phyloP scores from a whole-genome alignment of 2,113 vertebrate genomes.

The Isurus oxyrinchus region DNA sequence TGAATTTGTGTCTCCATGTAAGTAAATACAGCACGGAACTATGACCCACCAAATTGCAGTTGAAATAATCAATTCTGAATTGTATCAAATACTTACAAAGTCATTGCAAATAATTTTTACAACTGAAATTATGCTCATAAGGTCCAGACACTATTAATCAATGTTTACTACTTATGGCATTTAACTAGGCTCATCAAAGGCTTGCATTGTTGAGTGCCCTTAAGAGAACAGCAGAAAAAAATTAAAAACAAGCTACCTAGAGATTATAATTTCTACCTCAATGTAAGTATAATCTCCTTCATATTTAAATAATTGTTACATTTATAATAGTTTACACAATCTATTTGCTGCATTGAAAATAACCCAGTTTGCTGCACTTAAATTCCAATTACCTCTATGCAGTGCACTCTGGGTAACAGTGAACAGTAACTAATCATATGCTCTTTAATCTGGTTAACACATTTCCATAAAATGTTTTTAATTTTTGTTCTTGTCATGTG shows the following conservation, averaged over 20 bases:
- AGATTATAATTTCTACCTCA: background rate
- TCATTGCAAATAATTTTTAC: background rate
- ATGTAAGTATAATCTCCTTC: background rate
- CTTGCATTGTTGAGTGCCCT: background rate
- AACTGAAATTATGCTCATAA: background rate
- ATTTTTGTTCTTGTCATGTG: background rate
- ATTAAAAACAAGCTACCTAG: background rate
- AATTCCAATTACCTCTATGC: background rate
- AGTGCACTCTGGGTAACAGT: background rate
- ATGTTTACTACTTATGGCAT: background rate
- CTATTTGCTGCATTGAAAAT: background rate
- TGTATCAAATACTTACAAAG: background rate
- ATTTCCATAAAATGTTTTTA: background rate
- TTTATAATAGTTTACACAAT: background rate
- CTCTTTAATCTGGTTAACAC: background rate
- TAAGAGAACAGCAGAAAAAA: background rate
- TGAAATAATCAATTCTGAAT: background rate
- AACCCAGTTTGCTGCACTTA: background rate
- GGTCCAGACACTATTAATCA: background rate
- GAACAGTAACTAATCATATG: background rate
- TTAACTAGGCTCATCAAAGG: background rate
- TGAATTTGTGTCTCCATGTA: background rate
- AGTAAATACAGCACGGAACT: background rate
- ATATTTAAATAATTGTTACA: background rate
- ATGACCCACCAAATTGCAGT: background rate